A percentile compares a stretch with the other conserved stretches of the same genome.
These are phyloP conservation scores for Brienomyrus longianalis DNA, from an alignment of 2,113 vertebrate genomes.

Conservation along the genomic window DNA sequence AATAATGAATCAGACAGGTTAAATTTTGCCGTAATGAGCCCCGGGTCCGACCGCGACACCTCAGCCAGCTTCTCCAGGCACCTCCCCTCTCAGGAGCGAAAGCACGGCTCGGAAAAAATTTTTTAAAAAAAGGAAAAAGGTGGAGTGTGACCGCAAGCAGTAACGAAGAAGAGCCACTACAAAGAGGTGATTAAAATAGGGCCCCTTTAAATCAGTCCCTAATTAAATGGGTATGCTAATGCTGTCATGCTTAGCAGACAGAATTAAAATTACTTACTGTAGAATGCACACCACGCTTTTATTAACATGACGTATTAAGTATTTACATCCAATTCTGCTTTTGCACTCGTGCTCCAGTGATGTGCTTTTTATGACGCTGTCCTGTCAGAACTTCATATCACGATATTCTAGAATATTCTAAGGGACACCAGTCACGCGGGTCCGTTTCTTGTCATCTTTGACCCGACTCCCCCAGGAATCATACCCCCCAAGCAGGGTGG, in stretches of 20 bases:
- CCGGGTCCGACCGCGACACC: conserved; percentile 79
- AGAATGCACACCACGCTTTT: conserved; percentile 96
- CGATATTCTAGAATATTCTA: neutral
- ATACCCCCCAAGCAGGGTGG: neutral
- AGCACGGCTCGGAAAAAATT: conserved; percentile 57
- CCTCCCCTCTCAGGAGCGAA: conserved; percentile 56
- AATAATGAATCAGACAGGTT: conserved; percentile 81
- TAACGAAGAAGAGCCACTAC: conserved; percentile 86
- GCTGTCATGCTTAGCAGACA: conserved; percentile 99
- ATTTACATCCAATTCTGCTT: conserved; percentile 79
- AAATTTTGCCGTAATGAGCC: conserved; percentile 80
- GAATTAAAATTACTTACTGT: conserved; percentile 99
- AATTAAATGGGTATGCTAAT: conserved; percentile 99
- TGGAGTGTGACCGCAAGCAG: conserved; percentile 82
- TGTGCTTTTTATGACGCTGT: neutral
- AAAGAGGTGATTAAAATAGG: conserved; percentile 96
- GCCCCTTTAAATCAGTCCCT: conserved; percentile 89
- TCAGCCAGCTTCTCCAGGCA: conserved; percentile 67
- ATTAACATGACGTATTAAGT: conserved; percentile 85
- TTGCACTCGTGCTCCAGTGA: conserved; percentile 36
- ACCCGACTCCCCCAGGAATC: neutral
- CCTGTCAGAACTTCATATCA: neutral
- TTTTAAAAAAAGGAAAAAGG: conserved; percentile 56
- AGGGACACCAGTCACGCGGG: conserved; percentile 14
- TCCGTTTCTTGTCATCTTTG: conserved; percentile 17